Evolutionary conservation across 2,797 vertebrate genomes (phyloP).

Genomic region (Poecile montanus): DNA sequence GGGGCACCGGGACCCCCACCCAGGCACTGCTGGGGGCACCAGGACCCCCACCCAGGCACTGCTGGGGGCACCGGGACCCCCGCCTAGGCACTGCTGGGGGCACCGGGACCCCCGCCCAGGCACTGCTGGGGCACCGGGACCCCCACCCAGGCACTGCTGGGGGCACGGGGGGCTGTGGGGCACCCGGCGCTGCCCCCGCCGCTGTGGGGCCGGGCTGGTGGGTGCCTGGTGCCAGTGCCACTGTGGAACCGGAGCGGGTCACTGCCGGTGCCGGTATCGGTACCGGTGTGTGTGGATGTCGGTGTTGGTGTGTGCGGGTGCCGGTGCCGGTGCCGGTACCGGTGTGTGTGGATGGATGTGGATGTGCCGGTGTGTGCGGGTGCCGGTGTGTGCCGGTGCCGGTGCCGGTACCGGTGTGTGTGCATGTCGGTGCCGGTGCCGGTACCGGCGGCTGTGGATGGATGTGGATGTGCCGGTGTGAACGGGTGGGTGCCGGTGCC

Average conservation of each 20-base stretch:
- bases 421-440: too few relatives aligned
- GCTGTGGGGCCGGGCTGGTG: not conserved
- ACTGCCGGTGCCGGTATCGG: not conserved
- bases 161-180: not conserved
- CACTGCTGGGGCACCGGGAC: too few relatives aligned
- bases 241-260: not conserved
- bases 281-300: not conserved
- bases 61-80: too few relatives aligned
- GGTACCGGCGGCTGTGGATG: too few relatives aligned
- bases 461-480: too few relatives aligned
- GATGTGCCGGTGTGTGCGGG: not conserved
- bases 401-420: not conserved
- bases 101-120: too few relatives aligned
- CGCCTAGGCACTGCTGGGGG: too few relatives aligned
- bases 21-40: not conserved
- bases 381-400: too few relatives aligned
- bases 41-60: too few relatives aligned
- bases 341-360: too few relatives aligned
- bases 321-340: not conserved
- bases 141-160: too few relatives aligned
- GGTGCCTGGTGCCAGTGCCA: not conserved
- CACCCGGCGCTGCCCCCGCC: not conserved
- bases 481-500: too few relatives aligned
- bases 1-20: not conserved
- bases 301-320: not conserved